phyloP scores from a whole-genome alignment of 2,113 vertebrate genomes.

The Cricetomys ansorgei region DNA sequence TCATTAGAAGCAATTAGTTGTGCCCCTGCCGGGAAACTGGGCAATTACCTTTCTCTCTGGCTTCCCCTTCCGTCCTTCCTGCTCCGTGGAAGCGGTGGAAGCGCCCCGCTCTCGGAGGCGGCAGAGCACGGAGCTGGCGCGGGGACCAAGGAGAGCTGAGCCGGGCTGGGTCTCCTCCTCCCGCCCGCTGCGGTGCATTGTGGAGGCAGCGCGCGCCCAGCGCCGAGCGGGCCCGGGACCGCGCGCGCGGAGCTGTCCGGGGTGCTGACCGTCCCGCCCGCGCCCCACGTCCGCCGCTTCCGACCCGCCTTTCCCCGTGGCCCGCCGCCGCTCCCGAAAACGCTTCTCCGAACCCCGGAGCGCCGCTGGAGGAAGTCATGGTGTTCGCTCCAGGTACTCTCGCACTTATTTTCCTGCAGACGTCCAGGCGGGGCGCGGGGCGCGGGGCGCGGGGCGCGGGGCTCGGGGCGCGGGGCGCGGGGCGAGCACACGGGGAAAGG shows the following conservation, averaged over 20 bases:
- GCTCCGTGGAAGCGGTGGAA: slow-evolving; percentile 23
- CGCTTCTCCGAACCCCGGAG: neutral
- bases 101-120: slow-evolving; percentile 6
- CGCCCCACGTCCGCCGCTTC: neutral
- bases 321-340: neutral
- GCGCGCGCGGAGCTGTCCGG: slow-evolving; percentile 75
- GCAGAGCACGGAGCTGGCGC: slow-evolving; percentile 48
- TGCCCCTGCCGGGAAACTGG: slow-evolving; percentile 79
- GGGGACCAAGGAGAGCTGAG: slow-evolving; percentile 65
- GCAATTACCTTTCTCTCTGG: slow-evolving; percentile 62
- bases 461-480: slow-evolving; percentile 11
- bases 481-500: neutral
- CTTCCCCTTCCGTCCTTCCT: slow-evolving; percentile 63
- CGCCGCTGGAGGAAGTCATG: slow-evolving; percentile 81
- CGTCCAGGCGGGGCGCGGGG: slow-evolving; percentile 20
- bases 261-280: slow-evolving; percentile 71
- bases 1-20: slow-evolving; percentile 86
- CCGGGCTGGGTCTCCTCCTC: slow-evolving; percentile 58
- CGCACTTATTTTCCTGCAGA: slow-evolving; percentile 30
- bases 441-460: neutral
- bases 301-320: neutral
- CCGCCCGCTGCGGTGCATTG: slow-evolving; percentile 78
- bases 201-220: slow-evolving; percentile 79
- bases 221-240: slow-evolving; percentile 28
- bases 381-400: slow-evolving; percentile 89